Evolutionary conservation across 2,888 invertebrate species (phyloP).

Genomic region (Cloeon dipterum): DNA sequence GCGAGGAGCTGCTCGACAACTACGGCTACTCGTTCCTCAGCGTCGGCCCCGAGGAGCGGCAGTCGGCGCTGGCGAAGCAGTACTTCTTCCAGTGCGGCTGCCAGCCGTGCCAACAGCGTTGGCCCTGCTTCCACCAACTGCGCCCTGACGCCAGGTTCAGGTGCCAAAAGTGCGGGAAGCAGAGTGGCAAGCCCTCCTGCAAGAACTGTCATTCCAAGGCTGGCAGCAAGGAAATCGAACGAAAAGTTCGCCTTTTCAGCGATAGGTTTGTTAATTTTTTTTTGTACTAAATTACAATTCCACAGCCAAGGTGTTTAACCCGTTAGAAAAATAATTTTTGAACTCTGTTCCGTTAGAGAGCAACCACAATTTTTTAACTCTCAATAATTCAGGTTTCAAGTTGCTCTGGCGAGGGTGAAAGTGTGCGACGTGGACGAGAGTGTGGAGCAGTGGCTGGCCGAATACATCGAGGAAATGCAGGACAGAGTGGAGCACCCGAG

Average conservation of each 20-base stretch:
- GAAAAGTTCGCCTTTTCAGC: not conserved
- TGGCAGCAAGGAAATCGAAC: not conserved
- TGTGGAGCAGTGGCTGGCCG: not conserved
- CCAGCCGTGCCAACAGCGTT: conserved; percentile 18
- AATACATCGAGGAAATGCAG: not conserved
- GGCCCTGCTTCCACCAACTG: conserved; percentile 11
- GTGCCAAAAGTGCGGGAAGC: too few species aligned
- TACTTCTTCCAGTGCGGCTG: conserved; percentile 21
- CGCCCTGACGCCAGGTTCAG: too few species aligned
- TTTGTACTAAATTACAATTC: too few species aligned
- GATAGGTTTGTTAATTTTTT: too few species aligned
- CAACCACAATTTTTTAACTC: too few species aligned
- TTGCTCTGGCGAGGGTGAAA: too few species aligned
- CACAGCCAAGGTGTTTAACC: too few species aligned
- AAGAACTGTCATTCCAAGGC: not conserved
- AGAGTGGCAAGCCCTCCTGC: conserved; percentile 1
- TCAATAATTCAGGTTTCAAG: too few species aligned
- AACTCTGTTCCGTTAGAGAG: too few species aligned
- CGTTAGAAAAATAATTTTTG: too few species aligned
- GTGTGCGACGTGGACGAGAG: conserved; percentile 1
- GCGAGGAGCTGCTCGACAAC: conserved; percentile 21
- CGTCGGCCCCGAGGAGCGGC: conserved; percentile 13
- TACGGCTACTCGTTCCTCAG: conserved; percentile 22
- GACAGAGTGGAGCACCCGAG: not conserved
- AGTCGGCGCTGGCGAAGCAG: conserved; percentile 16